Evolutionary conservation across 2,888 invertebrate genomes (phyloP), one percentile per base, ranked within the genome.

Genomic region (Thymelicus acteon): DNA sequence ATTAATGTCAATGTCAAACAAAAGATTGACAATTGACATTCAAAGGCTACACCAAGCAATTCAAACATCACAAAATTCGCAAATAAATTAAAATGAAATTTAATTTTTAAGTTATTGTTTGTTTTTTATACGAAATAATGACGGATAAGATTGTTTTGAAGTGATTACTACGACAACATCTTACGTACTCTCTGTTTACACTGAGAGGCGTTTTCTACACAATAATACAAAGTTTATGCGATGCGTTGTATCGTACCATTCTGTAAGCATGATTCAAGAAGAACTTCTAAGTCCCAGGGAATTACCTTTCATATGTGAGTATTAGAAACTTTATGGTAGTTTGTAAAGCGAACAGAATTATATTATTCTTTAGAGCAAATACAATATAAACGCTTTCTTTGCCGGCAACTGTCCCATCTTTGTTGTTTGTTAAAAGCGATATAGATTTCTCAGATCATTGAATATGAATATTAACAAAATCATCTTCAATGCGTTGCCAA

Each of bases 301-400:
- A 88, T 91, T 60, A 89, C 92, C 0, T 92, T 90, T 78, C 91
- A 92, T 74, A 78, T 84, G 92, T 92, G 84, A 90, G 90, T 89
- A 73, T 6, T 54, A 47, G 8, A 57, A 13, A 3, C 5, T 12
- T 6, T 8, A 54, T 6, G 12, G 0, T 54, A 54, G 10, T 57
- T 12, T 57, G 31, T 31, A 5, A 31, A 31, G 31, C 31, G 31
- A 31, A 31, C 31, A 31, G 31, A 5, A 31, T 5, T 31, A 31
- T 31, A 31, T 31, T 19, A 19, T 19, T 19, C 19, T 19, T 19
- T 5, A 31, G 31, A 31, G 3, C 31, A 31, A 31, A 5, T 31
- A 31, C 31, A 31, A 31, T 31, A 31, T 31, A 31, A 31, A 31
- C 31, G 31, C 31, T 5, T 31, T 5, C 31, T 31, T 31, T 3